phyloP scores from a whole-genome alignment of 2,113 vertebrate species.

The Conger conger region DNA sequence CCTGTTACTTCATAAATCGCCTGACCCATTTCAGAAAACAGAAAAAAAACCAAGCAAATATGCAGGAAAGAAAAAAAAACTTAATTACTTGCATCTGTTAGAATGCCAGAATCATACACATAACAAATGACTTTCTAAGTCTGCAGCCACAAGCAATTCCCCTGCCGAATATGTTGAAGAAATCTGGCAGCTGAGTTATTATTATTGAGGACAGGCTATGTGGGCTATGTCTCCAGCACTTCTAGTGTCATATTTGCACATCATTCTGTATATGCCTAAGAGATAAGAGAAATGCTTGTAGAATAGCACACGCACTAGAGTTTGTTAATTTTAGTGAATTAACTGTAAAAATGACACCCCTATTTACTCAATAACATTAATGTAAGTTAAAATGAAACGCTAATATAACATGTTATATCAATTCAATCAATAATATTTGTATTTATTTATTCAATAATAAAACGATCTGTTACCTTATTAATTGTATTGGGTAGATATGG shows the following conservation, averaged over 20 bases:
- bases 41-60: constrained; percentile 18
- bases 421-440: too few species aligned
- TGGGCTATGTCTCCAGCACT: neutral
- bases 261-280: neutral
- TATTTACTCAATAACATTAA: too few species aligned
- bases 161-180: neutral
- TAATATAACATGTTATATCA: too few species aligned
- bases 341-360: too few species aligned
- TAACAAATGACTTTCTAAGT: constrained; percentile 44
- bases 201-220: constrained; percentile 13
- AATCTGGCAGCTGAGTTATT: constrained; percentile 20
- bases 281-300: neutral
- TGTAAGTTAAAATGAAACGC: too few species aligned
- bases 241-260: neutral
- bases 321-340: neutral
- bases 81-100: constrained; percentile 40
- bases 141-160: constrained; percentile 25
- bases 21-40: constrained; percentile 43
- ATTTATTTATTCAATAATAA: too few species aligned
- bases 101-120: constrained; percentile 34
- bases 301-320: neutral
- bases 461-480: too few species aligned
- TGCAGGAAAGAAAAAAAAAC: constrained; percentile 23
- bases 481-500: too few species aligned
- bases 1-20: constrained; percentile 31